phyloP scores from a whole-genome alignment of 2,797 vertebrate species.

The Sebastes alutus region DNA sequence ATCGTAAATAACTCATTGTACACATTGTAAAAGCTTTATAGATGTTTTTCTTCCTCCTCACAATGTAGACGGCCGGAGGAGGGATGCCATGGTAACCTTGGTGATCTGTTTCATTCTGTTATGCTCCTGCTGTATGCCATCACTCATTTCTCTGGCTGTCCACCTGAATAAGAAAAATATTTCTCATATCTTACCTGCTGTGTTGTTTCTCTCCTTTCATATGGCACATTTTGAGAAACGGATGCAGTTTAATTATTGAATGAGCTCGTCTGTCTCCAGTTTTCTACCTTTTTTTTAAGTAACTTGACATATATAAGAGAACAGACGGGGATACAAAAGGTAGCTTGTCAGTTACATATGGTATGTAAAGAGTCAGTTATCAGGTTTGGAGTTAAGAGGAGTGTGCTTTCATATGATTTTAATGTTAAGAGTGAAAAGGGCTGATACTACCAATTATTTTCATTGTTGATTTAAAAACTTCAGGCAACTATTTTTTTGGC shows the following conservation, averaged over 20 bases:
- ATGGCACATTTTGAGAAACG: background rate
- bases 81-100: conserved; percentile 46
- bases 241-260: conserved; percentile 9
- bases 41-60: conserved; percentile 25
- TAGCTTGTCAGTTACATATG: background rate
- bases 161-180: conserved; percentile 72
- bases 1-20: conserved; percentile 52
- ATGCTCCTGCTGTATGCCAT: conserved; percentile 57
- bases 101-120: conserved; percentile 52
- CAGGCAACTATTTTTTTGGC: too few species aligned
- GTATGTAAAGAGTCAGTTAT: background rate
- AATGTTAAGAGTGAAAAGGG: background rate
- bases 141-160: conserved; percentile 54
- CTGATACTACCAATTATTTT: too few species aligned
- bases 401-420: background rate
- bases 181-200: conserved; percentile 60
- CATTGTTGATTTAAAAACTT: too few species aligned
- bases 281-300: background rate
- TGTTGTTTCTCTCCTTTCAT: conserved; percentile 45
- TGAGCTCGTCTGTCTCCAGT: background rate
- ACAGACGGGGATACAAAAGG: background rate
- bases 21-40: conserved; percentile 45
- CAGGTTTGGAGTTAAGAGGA: background rate
- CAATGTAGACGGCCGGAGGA: conserved; percentile 10
- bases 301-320: background rate